phyloP scores from a whole-genome alignment of 92 coral and sea anemone genomes.

The Bergia sp. region DNA sequence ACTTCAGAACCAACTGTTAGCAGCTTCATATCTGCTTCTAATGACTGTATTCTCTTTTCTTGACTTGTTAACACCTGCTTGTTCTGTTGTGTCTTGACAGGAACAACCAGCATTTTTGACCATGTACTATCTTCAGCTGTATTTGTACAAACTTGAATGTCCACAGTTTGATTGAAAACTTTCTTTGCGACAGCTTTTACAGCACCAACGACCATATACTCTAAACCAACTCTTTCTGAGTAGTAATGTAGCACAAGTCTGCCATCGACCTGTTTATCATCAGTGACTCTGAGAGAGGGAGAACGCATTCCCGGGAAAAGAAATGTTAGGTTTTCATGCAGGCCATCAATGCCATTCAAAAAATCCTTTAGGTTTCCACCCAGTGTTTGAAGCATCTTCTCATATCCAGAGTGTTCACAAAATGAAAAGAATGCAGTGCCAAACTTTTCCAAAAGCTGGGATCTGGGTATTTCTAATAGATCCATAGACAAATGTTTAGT shows the following conservation, averaged over 20 bases:
- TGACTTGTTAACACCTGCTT: slow-evolving; percentile 50
- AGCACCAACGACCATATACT: slow-evolving; percentile 88
- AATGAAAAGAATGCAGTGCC: slow-evolving; percentile 86
- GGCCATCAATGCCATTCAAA: slow-evolving; percentile 83
- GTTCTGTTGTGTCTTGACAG: slow-evolving; percentile 58
- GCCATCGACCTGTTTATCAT: slow-evolving; percentile 65
- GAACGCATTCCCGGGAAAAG: slow-evolving; percentile 95
- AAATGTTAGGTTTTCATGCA: slow-evolving; percentile 89
- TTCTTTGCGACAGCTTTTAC: slow-evolving; percentile 83
- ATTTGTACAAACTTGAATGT: slow-evolving; percentile 61
- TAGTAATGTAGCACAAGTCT: slow-evolving; percentile 78
- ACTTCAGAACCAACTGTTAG: slow-evolving; percentile 78
- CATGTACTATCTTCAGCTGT: slow-evolving; percentile 66
- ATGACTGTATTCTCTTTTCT: slow-evolving; percentile 59
- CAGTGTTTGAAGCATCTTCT: slow-evolving; percentile 74
- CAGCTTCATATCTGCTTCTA: slow-evolving; percentile 74
- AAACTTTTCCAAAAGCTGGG: slow-evolving; percentile 84
- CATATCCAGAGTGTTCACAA: slow-evolving; percentile 84
- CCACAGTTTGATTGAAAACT: slow-evolving; percentile 70
- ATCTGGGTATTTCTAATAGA: slow-evolving; percentile 68
- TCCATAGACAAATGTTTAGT: neutral
- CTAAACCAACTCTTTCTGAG: slow-evolving; percentile 93
- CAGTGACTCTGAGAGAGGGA: slow-evolving; percentile 92
- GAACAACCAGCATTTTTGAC: slow-evolving; percentile 69
- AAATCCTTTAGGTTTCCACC: slow-evolving; percentile 92